These are phyloP conservation scores for Stylophora pistillata DNA, from an alignment of 64 coral and sea anemone species.

Conservation along the genomic window DNA sequence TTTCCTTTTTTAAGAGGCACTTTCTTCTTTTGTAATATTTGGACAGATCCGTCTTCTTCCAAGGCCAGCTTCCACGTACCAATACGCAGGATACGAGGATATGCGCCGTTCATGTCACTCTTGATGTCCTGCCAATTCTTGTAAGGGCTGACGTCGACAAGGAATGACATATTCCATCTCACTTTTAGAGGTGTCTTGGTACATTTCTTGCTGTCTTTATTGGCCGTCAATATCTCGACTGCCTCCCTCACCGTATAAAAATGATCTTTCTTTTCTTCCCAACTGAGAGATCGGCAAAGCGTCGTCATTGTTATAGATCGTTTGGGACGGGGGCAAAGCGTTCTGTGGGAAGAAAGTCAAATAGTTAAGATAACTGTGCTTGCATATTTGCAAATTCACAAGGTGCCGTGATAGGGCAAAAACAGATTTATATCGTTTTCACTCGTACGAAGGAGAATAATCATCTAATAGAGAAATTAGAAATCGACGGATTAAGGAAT, in stretches of 20 bases:
- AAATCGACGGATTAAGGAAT: no score
- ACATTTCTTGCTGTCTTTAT: slow-evolving; percentile 10
- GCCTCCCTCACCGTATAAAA: not conserved
- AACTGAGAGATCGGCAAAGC: no score
- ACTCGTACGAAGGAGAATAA: no score
- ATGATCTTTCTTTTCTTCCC: not conserved
- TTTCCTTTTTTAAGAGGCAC: not conserved
- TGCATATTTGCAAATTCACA: no score
- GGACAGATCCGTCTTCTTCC: slow-evolving; percentile 3
- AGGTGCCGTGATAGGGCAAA: no score
- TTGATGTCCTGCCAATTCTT: slow-evolving; percentile 59
- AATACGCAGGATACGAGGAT: slow-evolving; percentile 24
- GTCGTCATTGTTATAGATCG: no score
- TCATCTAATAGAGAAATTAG: no score
- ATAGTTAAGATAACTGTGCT: no score
- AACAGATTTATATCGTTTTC: no score
- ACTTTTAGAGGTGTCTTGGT: slow-evolving; percentile 46
- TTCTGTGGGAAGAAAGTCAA: no score
- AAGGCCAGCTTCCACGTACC: slow-evolving; percentile 30
- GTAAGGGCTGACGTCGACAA: slow-evolving; percentile 16
- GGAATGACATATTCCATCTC: slow-evolving; percentile 44
- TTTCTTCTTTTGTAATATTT: slow-evolving; percentile 35
- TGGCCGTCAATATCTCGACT: not conserved
- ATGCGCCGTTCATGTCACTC: slow-evolving; percentile 53
- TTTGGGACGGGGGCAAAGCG: no score